Base-by-base conservation (phyloP, 2,888 invertebrate genomes). In the Branchipolynoe longqiensis region DNA sequence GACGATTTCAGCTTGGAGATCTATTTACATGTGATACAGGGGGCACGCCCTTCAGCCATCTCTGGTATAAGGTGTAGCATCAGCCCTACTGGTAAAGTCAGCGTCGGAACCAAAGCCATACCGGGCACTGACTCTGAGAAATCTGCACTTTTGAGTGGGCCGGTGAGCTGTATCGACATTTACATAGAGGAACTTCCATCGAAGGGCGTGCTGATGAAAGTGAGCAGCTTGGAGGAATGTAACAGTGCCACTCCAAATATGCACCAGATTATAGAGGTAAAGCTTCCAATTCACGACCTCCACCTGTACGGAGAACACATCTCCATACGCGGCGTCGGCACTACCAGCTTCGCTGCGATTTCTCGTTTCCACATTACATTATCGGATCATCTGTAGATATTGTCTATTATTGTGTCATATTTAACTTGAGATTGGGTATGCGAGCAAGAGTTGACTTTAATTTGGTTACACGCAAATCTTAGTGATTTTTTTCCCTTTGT, bases 1-100 rank as follows among this genome's bases (percentile, higher is more conserved):
- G 78, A 78, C 1, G 54, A 78, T 31, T 78, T 78, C 48, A 78
- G 28, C 31, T 33, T 82, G 25, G 82, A 82, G 82, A 82, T 82
- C 33, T 82, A 58, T 25, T 25, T 82, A 6, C 82, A 59, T 33
- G 82, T 82, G 59, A 14, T 59, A 1, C 82, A 82, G 58, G 82
- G 58, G 1, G 59, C 58, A 0, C 41, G 59, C 0, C 82, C 59
- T 38, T 56, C 56, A 1, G 56, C 82, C 36, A 58, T 82, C 22
- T 82, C 82, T 4, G 82, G 82, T 12, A 82, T 82, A 22, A 1
- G 59, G 12, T 54, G 82, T 28, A 48, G 22, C 82, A 14, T 82
- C 36, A 59, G 58, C 25, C 82, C 59, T 0, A 54, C 41, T 0
- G 82, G 82, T 8, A 31, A n/a, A 36, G 38, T 82, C 18, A 58